Conservation (phyloP, 2,797 vertebrate species). For the Phalanger gymnotis region DNA sequence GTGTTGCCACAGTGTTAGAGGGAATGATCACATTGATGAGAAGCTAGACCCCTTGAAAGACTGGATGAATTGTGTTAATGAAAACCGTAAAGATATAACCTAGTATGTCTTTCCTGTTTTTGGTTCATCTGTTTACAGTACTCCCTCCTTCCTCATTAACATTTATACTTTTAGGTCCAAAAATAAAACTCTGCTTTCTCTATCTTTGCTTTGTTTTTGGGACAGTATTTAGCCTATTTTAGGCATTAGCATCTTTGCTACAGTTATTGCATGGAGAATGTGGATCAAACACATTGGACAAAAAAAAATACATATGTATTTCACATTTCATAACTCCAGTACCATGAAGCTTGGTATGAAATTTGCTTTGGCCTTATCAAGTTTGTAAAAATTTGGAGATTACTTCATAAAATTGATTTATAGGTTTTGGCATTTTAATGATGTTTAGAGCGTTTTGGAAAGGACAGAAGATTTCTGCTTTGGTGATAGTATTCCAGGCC, state of each 20-base stretch:
- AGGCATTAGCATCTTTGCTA: neutral
- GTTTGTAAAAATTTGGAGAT: conserved; percentile 84
- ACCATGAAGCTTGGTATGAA: conserved; percentile 37
- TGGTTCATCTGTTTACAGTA: neutral
- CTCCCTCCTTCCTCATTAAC: neutral
- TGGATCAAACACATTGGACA: neutral
- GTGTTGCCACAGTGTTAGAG: neutral
- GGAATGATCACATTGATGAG: neutral
- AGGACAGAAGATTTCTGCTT: conserved; percentile 74
- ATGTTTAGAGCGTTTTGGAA: conserved; percentile 88
- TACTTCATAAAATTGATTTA: conserved; percentile 89
- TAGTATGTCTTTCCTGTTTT: neutral
- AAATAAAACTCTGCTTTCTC: neutral
- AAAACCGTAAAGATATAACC: neutral
- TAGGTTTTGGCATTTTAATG: conserved; percentile 85
- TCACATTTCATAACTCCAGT: conserved; percentile 20
- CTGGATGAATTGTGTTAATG: neutral
- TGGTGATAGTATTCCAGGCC: conserved; percentile 73
- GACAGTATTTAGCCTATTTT: neutral
- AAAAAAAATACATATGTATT: neutral
- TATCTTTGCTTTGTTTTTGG: neutral
- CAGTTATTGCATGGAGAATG: neutral
- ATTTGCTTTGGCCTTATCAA: conserved; percentile 55
- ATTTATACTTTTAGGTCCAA: conserved; percentile 7
- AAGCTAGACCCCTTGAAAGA: neutral